Base-by-base conservation (phyloP, 2,113 vertebrate species). In the Tenrec ecaudatus region DNA sequence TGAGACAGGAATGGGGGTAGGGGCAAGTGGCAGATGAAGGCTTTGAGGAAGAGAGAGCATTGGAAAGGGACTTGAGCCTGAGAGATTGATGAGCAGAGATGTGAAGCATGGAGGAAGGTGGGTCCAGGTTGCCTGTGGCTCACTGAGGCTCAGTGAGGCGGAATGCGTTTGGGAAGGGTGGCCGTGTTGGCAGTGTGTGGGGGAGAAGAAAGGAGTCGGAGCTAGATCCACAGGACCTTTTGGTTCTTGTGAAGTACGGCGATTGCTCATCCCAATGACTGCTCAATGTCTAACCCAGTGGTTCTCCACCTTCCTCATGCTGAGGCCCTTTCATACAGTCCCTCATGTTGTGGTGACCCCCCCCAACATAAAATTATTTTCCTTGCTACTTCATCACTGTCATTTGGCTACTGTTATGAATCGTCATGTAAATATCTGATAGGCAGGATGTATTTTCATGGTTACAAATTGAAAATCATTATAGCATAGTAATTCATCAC, bases 1-100 rank as follows among this genome's bases (percentile, higher is more conserved):
- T 23, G 8, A 9, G 31, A 0, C 27, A 23, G 25, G 15, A 5
- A 10, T 0, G 11, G 62, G 2, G 7, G 16, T 27, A 29, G 19
- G 4, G 19, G 69, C 82, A 62, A 43, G 43, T 3, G 1, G 33
- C 20, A 33, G 75, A 57, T 68, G 20, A 77, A 8, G 40, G 2
- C n/a, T 57, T 60, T 53, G 31, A 15, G 25, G 38, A 78, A 16
- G 14, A 40, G 36, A 22, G 33, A 71, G 27, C 53, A 0, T 2
- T 64, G 75, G 64, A n/a, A 64, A 7, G 1, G 23, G n/a, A 3
- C 7, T 40, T 3, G 40, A 53, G 47, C 47, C 47, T 53, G 47
- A 53, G 47, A 53, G 47, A 53, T 31, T 22, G 15, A 47, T 78
- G 88, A 47, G 1, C 29, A 53, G 33, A 17, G 4, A 17, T 29